Conservation (phyloP, 2,113 vertebrate species). For the Sapayoa aenigma region DNA sequence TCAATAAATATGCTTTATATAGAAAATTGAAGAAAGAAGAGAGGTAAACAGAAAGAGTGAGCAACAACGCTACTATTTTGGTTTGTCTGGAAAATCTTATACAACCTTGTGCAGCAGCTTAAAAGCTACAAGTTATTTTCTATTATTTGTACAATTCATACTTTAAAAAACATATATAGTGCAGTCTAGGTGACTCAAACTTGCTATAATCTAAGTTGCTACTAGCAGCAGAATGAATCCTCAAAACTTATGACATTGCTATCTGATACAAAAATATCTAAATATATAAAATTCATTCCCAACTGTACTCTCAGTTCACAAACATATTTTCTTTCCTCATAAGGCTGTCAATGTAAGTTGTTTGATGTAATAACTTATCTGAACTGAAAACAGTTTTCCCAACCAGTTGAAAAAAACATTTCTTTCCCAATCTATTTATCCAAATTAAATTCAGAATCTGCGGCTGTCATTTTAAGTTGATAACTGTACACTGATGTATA, state of each 20-base stretch:
- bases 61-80: background rate
- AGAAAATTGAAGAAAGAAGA: background rate
- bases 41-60: background rate
- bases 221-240: background rate
- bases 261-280: constrained; percentile 4
- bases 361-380: constrained; percentile 44
- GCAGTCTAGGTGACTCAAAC: background rate
- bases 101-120: background rate
- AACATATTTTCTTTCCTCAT: constrained; percentile 20
- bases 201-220: background rate
- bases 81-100: background rate
- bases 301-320: background rate
- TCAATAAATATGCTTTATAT: background rate
- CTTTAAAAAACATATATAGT: background rate
- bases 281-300: constrained; percentile 36
- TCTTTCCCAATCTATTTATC: constrained; percentile 39
- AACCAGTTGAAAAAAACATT: constrained; percentile 29
- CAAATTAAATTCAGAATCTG: constrained; percentile 43
- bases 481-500: background rate
- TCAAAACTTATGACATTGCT: background rate
- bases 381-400: constrained; percentile 32
- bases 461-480: constrained; percentile 1
- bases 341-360: constrained; percentile 38
- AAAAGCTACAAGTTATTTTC: constrained; percentile 3
- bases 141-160: background rate